Percentiles rank a stretch among this genome's conserved stretches.
These are phyloP conservation scores for Melitaea athalia DNA, from an alignment of 2,888 invertebrate genomes.

Conservation along the genomic window DNA sequence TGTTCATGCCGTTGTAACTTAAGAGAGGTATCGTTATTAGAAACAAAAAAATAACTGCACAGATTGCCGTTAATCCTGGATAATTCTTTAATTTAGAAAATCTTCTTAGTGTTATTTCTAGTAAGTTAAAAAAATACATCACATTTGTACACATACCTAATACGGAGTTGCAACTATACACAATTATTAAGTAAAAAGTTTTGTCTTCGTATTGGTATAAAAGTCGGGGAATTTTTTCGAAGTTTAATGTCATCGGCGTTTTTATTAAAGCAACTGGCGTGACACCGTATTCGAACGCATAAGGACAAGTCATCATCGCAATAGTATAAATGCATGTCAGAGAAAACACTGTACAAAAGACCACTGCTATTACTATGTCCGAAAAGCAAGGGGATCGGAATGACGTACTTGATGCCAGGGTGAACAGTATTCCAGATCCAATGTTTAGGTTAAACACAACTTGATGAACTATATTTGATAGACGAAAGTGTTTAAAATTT, in stretches of 20 bases:
- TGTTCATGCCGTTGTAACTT: conserved; percentile 48
- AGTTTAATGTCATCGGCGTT: conserved; percentile 50
- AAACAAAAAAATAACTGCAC: conserved; percentile 48
- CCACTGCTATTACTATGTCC: conserved; percentile 56
- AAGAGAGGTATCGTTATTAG: conserved; percentile 57
- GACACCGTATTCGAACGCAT: conserved; percentile 52
- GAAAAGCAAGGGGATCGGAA: conserved; percentile 68
- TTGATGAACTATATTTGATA: conserved; percentile 50
- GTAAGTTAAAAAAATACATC: conserved; percentile 51
- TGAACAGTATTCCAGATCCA: conserved; percentile 61
- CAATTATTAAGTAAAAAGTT: conserved; percentile 54
- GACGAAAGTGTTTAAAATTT: conserved; percentile 46
- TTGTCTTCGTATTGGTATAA: conserved; percentile 52
- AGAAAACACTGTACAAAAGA: conserved; percentile 47
- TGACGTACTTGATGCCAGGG: conserved; percentile 53
- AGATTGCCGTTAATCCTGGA: conserved; percentile 54
- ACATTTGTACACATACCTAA: conserved; percentile 51
- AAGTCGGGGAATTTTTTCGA: conserved; percentile 64
- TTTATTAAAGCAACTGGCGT: conserved; percentile 45
- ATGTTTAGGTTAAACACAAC: conserved; percentile 54
- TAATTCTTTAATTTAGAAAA: conserved; percentile 48
- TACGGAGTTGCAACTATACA: conserved; percentile 52
- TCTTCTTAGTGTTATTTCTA: conserved; percentile 52
- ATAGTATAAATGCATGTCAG: conserved; percentile 50
- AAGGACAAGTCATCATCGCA: conserved; percentile 66